A percentile compares a stretch with the other conserved stretches of the same genome.
Conservation (phyloP, 2,113 vertebrate genomes). For the Tringa solitaria region DNA sequence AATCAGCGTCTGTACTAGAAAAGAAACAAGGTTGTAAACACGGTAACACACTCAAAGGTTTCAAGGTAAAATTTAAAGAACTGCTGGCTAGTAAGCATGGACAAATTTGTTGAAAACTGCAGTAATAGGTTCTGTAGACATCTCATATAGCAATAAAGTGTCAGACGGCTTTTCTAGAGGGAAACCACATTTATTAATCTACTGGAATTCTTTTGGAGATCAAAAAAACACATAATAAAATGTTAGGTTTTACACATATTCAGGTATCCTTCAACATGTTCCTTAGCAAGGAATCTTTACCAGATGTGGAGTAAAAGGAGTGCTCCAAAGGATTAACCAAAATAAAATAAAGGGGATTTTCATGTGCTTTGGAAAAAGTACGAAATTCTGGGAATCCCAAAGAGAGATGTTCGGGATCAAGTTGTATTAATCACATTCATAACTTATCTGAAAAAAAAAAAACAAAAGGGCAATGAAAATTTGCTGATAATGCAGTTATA, state of each 20-base stretch:
- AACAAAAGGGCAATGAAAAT: background rate
- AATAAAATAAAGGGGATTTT: background rate
- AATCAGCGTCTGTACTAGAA: background rate
- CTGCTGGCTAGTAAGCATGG: background rate
- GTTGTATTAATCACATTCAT: background rate
- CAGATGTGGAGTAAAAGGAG: background rate
- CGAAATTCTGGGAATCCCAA: background rate
- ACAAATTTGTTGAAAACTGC: background rate
- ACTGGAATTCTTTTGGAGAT: background rate
- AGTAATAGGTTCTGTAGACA: background rate
- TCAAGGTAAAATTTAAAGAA: background rate
- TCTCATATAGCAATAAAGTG: background rate
- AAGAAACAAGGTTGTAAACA: background rate
- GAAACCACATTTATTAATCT: background rate
- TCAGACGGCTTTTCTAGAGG: background rate
- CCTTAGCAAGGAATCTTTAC: background rate
- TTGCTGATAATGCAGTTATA: background rate
- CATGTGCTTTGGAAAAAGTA: background rate
- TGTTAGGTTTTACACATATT: background rate
- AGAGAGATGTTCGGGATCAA: background rate
- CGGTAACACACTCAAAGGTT: background rate
- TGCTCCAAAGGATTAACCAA: background rate
- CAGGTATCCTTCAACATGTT: background rate
- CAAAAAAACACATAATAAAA: background rate
- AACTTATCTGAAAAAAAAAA: background rate